Evolutionary conservation across 2,888 invertebrate species (phyloP).

Genomic region (Leuctra nigra): DNA sequence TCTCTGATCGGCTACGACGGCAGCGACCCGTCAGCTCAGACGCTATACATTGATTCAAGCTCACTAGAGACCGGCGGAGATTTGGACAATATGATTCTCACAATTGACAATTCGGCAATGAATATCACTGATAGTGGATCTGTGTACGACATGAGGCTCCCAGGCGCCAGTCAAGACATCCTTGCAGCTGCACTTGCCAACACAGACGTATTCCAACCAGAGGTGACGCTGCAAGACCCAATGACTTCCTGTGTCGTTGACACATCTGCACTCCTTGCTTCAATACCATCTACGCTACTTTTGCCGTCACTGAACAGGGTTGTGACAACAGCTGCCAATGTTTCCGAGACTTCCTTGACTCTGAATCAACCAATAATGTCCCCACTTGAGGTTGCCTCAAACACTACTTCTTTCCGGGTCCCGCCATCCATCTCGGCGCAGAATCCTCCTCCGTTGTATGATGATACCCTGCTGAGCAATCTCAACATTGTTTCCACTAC

Average conservation of each 20-base stretch:
- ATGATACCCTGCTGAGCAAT: background rate
- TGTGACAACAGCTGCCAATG: slow-evolving; percentile 47
- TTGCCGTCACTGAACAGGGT: slow-evolving; percentile 36
- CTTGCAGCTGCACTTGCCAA: slow-evolving; percentile 68
- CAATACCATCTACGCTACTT: slow-evolving; percentile 52
- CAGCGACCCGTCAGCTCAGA: background rate
- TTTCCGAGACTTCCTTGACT: slow-evolving; percentile 67
- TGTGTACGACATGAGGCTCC: slow-evolving; percentile 23
- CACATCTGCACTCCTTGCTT: slow-evolving; percentile 24
- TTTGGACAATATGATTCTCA: slow-evolving; percentile 42
- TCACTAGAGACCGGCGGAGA: slow-evolving; percentile 43
- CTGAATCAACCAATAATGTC: slow-evolving; percentile 79
- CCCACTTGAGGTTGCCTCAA: slow-evolving; percentile 59
- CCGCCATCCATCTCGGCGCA: background rate
- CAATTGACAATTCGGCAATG: slow-evolving; percentile 10
- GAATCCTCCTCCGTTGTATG: background rate
- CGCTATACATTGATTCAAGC: slow-evolving; percentile 43
- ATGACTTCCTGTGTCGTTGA: slow-evolving; percentile 42
- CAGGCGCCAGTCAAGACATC: slow-evolving; percentile 55
- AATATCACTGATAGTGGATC: slow-evolving; percentile 10
- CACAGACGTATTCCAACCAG: slow-evolving; percentile 62
- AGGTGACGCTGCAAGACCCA: slow-evolving; percentile 38
- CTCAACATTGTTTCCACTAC: background rate
- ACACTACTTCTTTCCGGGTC: background rate
- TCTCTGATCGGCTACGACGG: slow-evolving; percentile 49